phyloP scores from a whole-genome alignment of 1,140 invertebrate genomes.

The Orussus abietinus region DNA sequence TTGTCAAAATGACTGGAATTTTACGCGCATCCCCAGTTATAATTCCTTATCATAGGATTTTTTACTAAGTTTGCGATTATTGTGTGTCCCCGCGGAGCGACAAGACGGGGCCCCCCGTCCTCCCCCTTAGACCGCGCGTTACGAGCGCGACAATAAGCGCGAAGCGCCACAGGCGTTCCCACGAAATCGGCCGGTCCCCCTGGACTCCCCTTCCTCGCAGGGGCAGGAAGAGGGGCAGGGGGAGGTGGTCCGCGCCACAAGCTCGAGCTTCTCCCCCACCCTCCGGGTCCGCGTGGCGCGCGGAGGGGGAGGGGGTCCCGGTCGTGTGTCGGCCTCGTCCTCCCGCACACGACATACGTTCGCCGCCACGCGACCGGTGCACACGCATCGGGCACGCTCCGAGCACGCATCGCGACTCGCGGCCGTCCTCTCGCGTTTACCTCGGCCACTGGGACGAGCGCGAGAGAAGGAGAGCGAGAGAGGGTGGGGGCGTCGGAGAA shows the following conservation, averaged over 20 bases:
- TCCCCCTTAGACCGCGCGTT: slow-evolving; percentile 24
- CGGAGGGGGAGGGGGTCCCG: slow-evolving; percentile 23
- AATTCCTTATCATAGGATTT: too few species aligned
- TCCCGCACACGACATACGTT: slow-evolving; percentile 54
- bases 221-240: too few species aligned
- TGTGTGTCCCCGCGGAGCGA: too few species aligned
- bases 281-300: slow-evolving; percentile 19
- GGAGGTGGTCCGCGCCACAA: slow-evolving; percentile 14
- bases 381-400: slow-evolving; percentile 37
- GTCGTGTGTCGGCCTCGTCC: slow-evolving; percentile 50
- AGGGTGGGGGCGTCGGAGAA: too few species aligned
- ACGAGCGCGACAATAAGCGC: slow-evolving; percentile 21
- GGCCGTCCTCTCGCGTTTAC: too few species aligned
- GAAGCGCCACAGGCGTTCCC: slow-evolving; percentile 44
- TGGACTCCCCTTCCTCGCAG: slow-evolving; percentile 5
- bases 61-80: too few species aligned
- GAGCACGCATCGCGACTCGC: slow-evolving; percentile 15
- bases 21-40: too few species aligned
- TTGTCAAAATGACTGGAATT: too few species aligned
- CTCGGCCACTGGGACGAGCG: too few species aligned
- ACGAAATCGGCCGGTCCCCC: slow-evolving; percentile 40
- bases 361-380: slow-evolving; percentile 52
- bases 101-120: too few species aligned
- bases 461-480: too few species aligned
- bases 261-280: slow-evolving; percentile 25